Base-by-base conservation (phyloP, 2,797 vertebrate genomes). In the Eulemur mongoz region DNA sequence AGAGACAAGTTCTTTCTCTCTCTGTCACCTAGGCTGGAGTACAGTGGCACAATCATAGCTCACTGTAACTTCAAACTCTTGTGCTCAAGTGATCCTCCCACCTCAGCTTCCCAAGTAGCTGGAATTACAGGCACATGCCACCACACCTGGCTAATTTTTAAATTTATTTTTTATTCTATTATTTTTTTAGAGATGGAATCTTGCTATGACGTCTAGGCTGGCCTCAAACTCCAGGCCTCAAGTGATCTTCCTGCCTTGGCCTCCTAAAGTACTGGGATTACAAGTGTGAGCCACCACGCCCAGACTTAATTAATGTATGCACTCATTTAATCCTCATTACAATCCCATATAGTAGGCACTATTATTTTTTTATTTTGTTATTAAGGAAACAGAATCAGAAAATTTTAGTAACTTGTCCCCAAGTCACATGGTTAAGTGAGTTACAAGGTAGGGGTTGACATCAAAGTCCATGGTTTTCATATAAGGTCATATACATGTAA, bases 351-450 rank as follows among this genome's bases (percentile, higher is more conserved):
- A 40, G 7, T 35, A 89, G 4, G 4, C 38, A n/a, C 45, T 78
- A n/a, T 48, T 52, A 9, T 59, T 7, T 30, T 65, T 61, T 89
- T 93, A 14, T 75, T 95, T 82, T 78, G 65, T 11, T 91, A 96
- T 52, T 73, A 84, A 83, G 43, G 57, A 94, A 90, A 91, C 7
- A 95, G 25, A 92, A 86, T 83, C 27, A 54, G 18, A 75, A 75
- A 88, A 27, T 89, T 96, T 95, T 95, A 94, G n/a, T 91, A 79
- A 86, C 9, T 91, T 83, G 85, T 88, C 30, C 52, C 23, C 57
- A 94, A 30, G 48, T 94, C 76, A 88, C 15, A 90, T 17, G 1
- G n/a, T 72, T 61, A 76, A 94, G 76, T 59, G 84, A 92, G 22
- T 48, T 92, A 25, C 20, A 84, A 23, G 23, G 23, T 48, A 92